Evolutionary conservation across 2,888 invertebrate genomes (phyloP), one percentile per base, ranked within the genome.

Genomic region (Ctena decussata): DNA sequence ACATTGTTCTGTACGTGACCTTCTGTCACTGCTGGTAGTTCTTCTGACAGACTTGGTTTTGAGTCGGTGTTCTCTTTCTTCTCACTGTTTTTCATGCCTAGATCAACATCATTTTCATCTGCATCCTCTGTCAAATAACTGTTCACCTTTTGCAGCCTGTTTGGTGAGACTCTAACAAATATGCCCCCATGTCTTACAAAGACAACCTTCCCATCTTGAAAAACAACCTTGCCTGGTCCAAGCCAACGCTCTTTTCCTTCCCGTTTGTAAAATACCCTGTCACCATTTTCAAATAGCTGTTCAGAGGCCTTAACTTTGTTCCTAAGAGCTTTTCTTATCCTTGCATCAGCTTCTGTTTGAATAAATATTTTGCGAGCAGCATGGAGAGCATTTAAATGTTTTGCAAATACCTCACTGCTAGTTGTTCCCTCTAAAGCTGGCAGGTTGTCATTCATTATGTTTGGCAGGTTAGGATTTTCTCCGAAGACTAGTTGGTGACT

Each of bases 201-300:
- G 0, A 90, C 77, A 11, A 91, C 84, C 79, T 90, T 91, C 35
- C 91, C 90, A 83, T 91, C 88, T 73, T 91, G 91, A 79, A 83
- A 92, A 77, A 87, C 89, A 46, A 86, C 92, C 81, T 87, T 92
- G 83, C 82, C 87, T 41, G 84, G 88, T 35, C 79, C 77, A 3
- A 77, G 49, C 70, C 30, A 76, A 86, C 49, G 65, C 89, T 46
- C 46, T 46, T 21, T 46, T 12, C 18, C 46, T 12, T 46, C 46
- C 21, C 46, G 8, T n/a, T 46, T 91, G 72, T 92, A 89, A 57
- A 77, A 90, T 0, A 91, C 90, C 11, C 5, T 3, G n/a, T 91
- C 91, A 44, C 90, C 90, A 73, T 88, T 77, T 27, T 83, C 81
- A 87, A 69, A 91, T 8, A 73, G 32, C 73, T 90, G 80, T 80